Conservation (phyloP, 2,797 vertebrate genomes). For the Typhlichthys subterraneus region DNA sequence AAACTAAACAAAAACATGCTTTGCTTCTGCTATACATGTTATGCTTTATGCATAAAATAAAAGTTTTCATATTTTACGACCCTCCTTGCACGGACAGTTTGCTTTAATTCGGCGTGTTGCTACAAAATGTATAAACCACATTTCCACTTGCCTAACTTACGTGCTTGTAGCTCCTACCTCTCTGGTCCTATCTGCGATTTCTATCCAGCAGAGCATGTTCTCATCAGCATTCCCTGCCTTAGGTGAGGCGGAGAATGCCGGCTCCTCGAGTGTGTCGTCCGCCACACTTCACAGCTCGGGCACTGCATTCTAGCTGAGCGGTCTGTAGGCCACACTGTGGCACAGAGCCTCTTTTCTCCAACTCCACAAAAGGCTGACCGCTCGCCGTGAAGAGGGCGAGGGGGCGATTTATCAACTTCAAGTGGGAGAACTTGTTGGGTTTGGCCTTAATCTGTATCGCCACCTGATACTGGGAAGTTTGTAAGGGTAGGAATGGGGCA, state of each 20-base stretch:
- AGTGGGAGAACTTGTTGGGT: slow-evolving; percentile 43
- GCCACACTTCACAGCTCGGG: slow-evolving; percentile 62
- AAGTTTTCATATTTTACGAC: too few species aligned
- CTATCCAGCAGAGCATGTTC: slow-evolving; percentile 53
- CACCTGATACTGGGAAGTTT: slow-evolving; percentile 59
- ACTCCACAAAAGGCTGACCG: slow-evolving; percentile 47
- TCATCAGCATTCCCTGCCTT: slow-evolving; percentile 58
- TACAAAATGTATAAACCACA: background rate
- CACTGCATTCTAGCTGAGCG: slow-evolving; percentile 46
- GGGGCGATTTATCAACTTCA: slow-evolving; percentile 54
- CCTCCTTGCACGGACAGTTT: too few species aligned
- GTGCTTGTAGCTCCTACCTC: slow-evolving; percentile 35
- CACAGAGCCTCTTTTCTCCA: slow-evolving; percentile 32
- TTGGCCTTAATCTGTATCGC: slow-evolving; percentile 56
- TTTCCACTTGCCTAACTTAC: slow-evolving; percentile 19
- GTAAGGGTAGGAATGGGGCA: slow-evolving; percentile 45
- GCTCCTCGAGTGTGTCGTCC: slow-evolving; percentile 60
- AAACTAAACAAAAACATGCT: too few species aligned
- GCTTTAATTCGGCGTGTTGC: too few species aligned
- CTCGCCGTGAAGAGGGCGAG: slow-evolving; percentile 31
- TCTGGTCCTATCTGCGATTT: slow-evolving; percentile 45
- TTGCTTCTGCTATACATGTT: too few species aligned
- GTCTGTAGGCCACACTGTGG: slow-evolving; percentile 38
- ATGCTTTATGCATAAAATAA: too few species aligned
- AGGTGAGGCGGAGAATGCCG: slow-evolving; percentile 59